These are phyloP conservation scores for Dynastes maya DNA, from an alignment of 2,888 invertebrate species.

Conservation along the genomic window DNA sequence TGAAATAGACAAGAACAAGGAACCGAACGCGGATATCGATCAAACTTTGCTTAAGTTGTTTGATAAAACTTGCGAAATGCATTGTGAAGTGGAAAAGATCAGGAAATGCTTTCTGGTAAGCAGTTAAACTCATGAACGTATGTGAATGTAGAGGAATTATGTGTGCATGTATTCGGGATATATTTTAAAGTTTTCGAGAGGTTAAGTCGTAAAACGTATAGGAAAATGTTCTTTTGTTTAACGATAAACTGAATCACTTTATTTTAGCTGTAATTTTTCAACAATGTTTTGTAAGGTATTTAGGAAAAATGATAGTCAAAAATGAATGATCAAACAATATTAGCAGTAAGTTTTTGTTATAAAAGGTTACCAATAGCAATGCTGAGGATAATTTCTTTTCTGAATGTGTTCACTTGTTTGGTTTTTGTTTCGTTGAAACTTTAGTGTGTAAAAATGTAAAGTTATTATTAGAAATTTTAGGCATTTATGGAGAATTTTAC, in stretches of 20 bases:
- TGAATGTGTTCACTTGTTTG: too few species aligned
- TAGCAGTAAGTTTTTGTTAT: too few species aligned
- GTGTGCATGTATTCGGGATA: background rate
- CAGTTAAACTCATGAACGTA: slow-evolving; percentile 29
- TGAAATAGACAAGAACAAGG: slow-evolving; percentile 37
- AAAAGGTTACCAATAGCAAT: too few species aligned
- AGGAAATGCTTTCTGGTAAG: slow-evolving; percentile 52
- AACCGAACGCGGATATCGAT: slow-evolving; percentile 48
- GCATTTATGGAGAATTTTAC: too few species aligned
- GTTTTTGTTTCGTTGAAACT: too few species aligned
- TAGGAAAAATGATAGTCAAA: too few species aligned
- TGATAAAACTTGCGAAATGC: slow-evolving; percentile 62
- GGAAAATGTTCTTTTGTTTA: slow-evolving; percentile 6
- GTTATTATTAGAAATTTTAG: too few species aligned
- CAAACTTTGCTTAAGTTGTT: slow-evolving; percentile 59
- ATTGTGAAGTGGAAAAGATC: slow-evolving; percentile 58
- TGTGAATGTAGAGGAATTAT: background rate
- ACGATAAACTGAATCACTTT: background rate
- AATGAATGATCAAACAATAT: too few species aligned
- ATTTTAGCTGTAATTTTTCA: background rate
- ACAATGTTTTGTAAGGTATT: too few species aligned
- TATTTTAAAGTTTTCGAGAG: slow-evolving; percentile 5
- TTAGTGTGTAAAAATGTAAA: too few species aligned
- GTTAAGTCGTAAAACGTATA: slow-evolving; percentile 14
- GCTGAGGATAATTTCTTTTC: too few species aligned